Conservation (phyloP, 2,113 vertebrate species). For the Microcebus murinus region DNA sequence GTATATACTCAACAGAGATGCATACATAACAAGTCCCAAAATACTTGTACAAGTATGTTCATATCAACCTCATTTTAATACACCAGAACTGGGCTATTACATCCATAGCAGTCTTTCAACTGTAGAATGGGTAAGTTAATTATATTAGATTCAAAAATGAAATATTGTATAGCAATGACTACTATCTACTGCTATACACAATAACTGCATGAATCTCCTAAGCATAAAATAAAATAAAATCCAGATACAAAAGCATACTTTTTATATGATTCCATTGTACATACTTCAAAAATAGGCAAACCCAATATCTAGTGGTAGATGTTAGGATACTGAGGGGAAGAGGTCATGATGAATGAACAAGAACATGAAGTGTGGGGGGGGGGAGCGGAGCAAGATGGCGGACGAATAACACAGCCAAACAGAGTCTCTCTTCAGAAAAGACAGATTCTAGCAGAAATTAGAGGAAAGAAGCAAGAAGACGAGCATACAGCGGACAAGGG, state of each 20-base stretch:
- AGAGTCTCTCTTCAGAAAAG: too few relatives aligned
- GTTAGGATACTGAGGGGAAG: neutral
- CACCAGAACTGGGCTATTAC: neutral
- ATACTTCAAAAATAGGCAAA: neutral
- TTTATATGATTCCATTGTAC: neutral
- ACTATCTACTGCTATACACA: neutral
- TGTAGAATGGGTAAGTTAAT: neutral
- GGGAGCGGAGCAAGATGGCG: too few relatives aligned
- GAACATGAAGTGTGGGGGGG: too few relatives aligned
- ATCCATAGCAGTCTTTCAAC: neutral
- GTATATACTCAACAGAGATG: neutral
- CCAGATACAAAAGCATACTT: neutral
- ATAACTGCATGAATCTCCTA: neutral
- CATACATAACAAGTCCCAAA: neutral
- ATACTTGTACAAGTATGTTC: neutral
- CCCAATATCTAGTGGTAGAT: neutral
- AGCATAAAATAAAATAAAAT: neutral
- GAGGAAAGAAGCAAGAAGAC: too few relatives aligned
- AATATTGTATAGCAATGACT: neutral
- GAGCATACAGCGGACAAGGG: too few relatives aligned
- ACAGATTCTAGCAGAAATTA: too few relatives aligned
- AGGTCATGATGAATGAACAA: neutral
- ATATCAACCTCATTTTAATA: neutral
- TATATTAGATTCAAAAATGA: neutral
- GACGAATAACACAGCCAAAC: too few relatives aligned